phyloP scores from a whole-genome alignment of 2,888 invertebrate species.

The Dichetophora obliterata region DNA sequence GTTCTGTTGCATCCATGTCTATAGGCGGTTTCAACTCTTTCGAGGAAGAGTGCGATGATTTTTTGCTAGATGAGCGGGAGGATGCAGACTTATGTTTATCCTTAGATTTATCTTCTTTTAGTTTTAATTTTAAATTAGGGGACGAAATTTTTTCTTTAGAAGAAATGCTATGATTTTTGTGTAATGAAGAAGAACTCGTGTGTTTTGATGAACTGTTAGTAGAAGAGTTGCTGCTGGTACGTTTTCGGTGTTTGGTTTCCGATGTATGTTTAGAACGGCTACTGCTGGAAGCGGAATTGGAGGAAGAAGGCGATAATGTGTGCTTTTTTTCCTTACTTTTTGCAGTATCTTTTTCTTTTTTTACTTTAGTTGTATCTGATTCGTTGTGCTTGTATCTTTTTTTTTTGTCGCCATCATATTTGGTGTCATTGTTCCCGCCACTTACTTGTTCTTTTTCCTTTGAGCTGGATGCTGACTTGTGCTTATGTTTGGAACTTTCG shows the following conservation, averaged over 20 bases:
- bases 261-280: conserved; percentile 43
- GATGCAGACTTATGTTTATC: not conserved
- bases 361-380: conserved; percentile 42
- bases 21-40: not conserved
- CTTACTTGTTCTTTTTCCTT: conserved; percentile 47
- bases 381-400: conserved; percentile 46
- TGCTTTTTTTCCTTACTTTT: conserved; percentile 39
- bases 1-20: conserved; percentile 40
- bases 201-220: conserved; percentile 45
- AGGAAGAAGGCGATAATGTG: conserved; percentile 34
- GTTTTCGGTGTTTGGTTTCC: conserved; percentile 41
- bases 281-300: conserved; percentile 37
- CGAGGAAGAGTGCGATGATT: not conserved
- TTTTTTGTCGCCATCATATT: conserved; percentile 41
- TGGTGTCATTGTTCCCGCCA: conserved; percentile 39
- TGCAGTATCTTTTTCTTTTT: conserved; percentile 50
- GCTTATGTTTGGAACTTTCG: conserved; percentile 48
- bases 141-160: not conserved
- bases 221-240: conserved; percentile 48
- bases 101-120: not conserved
- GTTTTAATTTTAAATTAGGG: not conserved
- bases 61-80: conserved; percentile 10
- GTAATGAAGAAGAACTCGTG: conserved; percentile 51
- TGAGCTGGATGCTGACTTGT: conserved; percentile 42
- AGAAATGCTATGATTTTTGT: conserved; percentile 48